Conservation (phyloP, 2,113 vertebrate species). For the Laterallus jamaicensis region DNA sequence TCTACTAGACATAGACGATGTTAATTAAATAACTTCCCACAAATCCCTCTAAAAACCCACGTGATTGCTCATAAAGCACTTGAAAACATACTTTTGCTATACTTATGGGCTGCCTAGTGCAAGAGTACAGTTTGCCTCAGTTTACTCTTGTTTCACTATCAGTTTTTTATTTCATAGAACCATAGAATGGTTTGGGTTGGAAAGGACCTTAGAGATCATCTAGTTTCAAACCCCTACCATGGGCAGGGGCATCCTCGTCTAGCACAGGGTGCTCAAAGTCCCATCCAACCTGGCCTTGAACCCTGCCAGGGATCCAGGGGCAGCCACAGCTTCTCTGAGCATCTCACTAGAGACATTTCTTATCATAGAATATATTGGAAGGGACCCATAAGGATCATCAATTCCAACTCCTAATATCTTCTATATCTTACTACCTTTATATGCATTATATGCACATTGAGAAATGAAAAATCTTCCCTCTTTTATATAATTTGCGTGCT, state of each 20-base stretch:
- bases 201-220: no score
- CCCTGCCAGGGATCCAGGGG: no score
- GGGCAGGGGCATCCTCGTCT: no score
- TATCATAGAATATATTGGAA: no score
- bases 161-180: not conserved
- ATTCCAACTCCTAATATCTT: no score
- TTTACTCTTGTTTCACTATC: not conserved
- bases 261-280: no score
- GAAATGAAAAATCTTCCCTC: not conserved
- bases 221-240: no score
- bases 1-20: not conserved
- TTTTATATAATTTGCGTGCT: not conserved
- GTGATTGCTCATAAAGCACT: not conserved
- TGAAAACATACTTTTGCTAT: not conserved
- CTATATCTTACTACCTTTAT: not conserved
- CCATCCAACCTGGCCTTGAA: no score
- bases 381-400: no score
- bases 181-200: no score
- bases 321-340: no score
- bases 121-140: not conserved
- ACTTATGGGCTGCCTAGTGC: rapidly evolving
- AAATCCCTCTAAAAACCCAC: not conserved
- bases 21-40: not conserved
- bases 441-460: not conserved
- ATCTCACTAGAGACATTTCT: no score